Conservation (phyloP, 1,140 invertebrate species). For the Danaus plexippus region DNA sequence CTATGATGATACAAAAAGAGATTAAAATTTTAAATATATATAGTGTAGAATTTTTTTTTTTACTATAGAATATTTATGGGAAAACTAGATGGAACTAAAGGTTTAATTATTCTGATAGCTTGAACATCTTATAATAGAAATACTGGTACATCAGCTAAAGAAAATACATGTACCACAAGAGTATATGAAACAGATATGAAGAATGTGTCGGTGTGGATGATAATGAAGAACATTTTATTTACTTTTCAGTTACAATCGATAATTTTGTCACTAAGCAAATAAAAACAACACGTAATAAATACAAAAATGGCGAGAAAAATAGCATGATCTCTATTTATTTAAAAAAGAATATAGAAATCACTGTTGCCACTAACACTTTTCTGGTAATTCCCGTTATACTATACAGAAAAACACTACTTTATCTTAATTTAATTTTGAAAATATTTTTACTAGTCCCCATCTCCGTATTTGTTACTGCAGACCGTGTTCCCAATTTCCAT, state of each 20-base stretch:
- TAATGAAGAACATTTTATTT: background rate
- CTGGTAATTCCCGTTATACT: constrained; percentile 5
- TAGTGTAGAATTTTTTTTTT: too few relatives aligned
- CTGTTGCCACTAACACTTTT: constrained; percentile 12
- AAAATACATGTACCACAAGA: too few relatives aligned
- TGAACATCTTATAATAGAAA: too few relatives aligned
- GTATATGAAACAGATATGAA: too few relatives aligned
- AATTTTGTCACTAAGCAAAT: constrained; percentile 22
- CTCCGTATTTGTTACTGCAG: constrained; percentile 16
- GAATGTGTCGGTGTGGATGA: too few relatives aligned
- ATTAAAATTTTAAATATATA: too few relatives aligned
- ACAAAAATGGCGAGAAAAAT: constrained; percentile 14
- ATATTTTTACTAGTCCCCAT: constrained; percentile 19
- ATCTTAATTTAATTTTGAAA: constrained; percentile 7
- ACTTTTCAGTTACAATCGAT: constrained; percentile 20
- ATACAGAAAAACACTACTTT: constrained; percentile 15
- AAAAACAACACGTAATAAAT: constrained; percentile 13
- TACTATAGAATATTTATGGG: too few relatives aligned
- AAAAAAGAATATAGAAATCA: constrained; percentile 1
- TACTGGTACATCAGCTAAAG: too few relatives aligned
- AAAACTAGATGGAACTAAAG: too few relatives aligned
- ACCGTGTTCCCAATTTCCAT: constrained; percentile 13
- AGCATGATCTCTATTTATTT: constrained; percentile 4
- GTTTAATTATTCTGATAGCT: too few relatives aligned
- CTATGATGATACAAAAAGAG: too few relatives aligned